A percentile compares a stretch with the other conserved stretches of the same genome.
phyloP scores from a whole-genome alignment of 2,797 vertebrate genomes.

The Tragelaphus eurycerus region DNA sequence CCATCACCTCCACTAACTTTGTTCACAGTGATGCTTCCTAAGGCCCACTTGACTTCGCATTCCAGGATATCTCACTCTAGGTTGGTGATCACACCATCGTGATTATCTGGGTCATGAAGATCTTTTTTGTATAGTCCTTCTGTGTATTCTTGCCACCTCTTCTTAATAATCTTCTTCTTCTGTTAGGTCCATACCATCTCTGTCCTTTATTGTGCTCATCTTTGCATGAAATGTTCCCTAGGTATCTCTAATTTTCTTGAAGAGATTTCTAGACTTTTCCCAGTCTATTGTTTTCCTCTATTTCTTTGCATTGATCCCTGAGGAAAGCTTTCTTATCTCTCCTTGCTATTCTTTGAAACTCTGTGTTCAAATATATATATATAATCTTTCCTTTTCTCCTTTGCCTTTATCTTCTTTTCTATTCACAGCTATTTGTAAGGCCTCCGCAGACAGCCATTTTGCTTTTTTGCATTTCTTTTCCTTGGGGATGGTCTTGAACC shows the following conservation, averaged over 20 bases:
- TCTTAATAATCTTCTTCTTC: not conserved
- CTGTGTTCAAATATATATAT: not conserved
- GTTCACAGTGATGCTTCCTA: not conserved
- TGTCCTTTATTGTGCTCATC: not conserved
- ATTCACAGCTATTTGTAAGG: not conserved
- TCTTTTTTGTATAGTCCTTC: not conserved
- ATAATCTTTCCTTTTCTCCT: not conserved
- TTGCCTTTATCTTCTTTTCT: not conserved
- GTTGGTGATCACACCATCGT: not conserved
- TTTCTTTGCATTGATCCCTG: not conserved
- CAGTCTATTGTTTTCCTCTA: not conserved
- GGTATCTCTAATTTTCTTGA: not conserved
- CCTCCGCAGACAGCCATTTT: not conserved
- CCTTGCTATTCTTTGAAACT: not conserved
- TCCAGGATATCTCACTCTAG: not conserved
- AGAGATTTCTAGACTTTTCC: not conserved
- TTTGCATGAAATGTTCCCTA: not conserved
- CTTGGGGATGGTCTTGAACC: not conserved
- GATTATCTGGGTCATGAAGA: not conserved
- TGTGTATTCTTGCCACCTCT: not conserved
- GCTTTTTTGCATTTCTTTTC: not conserved
- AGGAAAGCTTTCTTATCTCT: not conserved
- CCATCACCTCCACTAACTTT: not conserved
- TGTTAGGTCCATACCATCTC: not conserved
- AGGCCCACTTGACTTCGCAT: not conserved